phyloP scores from a whole-genome alignment of 2,113 vertebrate genomes.

The Eurypyga helias region DNA sequence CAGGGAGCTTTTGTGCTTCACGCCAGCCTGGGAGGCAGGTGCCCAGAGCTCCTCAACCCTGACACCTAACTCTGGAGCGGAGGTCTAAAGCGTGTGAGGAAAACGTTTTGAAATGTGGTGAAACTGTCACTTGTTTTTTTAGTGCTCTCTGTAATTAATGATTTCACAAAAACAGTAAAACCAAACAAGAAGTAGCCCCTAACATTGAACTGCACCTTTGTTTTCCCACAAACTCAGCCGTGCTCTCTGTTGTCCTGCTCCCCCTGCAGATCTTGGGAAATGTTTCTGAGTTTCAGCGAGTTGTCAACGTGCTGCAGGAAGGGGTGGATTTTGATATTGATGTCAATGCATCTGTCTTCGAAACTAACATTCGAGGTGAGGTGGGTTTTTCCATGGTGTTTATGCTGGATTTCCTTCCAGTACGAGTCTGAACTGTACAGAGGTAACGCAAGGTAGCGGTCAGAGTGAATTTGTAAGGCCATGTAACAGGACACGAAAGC shows the following conservation, averaged over 20 bases:
- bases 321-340: constrained; percentile 94
- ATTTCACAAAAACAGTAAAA: neutral
- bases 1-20: accelerated
- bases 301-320: constrained; percentile 90
- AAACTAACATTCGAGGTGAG: constrained; percentile 98
- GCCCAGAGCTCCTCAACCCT: no score
- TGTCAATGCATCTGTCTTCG: constrained; percentile 96
- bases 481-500: accelerated
- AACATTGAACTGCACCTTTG: accelerated
- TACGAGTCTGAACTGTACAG: accelerated
- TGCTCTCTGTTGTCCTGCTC: neutral
- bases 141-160: accelerated
- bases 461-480: neutral
- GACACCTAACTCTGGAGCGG: accelerated
- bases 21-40: no score
- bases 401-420: neutral
- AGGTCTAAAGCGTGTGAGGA: accelerated
- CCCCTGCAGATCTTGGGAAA: constrained; percentile 90
- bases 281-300: constrained; percentile 91
- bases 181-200: neutral
- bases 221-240: neutral
- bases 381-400: accelerated
- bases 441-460: accelerated
- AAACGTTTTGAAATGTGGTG: accelerated
- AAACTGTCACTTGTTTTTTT: accelerated